Evolutionary conservation across 2,113 vertebrate genomes (phyloP).

Genomic region (Carassius carassius): DNA sequence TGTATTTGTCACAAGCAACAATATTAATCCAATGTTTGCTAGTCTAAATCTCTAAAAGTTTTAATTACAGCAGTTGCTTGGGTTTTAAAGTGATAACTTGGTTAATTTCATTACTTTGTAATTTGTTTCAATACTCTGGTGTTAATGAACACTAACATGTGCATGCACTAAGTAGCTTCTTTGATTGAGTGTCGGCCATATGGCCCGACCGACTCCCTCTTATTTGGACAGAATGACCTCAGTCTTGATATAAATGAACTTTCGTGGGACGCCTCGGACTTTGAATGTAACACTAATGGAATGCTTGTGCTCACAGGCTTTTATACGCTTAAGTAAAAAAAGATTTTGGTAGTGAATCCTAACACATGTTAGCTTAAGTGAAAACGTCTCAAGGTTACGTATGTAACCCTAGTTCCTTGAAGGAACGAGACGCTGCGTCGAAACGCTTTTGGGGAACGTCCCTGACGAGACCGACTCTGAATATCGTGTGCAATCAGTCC

Average conservation of each 20-base stretch:
- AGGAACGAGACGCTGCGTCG: no score
- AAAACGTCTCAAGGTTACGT: no score
- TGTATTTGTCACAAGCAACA: slow-evolving; percentile 70
- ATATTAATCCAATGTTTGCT: slow-evolving; percentile 42
- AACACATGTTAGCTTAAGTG: slow-evolving; percentile 47
- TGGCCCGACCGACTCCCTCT: slow-evolving; percentile 2
- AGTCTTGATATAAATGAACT: slow-evolving; percentile 48
- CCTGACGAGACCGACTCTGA: no score
- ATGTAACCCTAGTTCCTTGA: no score
- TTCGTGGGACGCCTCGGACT: slow-evolving; percentile 36
- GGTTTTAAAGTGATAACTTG: neutral
- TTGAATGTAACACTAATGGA: slow-evolving; percentile 52
- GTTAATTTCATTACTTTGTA: slow-evolving; percentile 17
- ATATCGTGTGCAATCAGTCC: no score
- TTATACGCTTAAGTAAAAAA: slow-evolving; percentile 41
- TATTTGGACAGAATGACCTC: slow-evolving; percentile 38
- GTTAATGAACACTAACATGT: slow-evolving; percentile 4
- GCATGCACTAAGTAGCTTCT: neutral
- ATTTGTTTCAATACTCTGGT: neutral
- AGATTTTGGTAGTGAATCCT: slow-evolving; percentile 42
- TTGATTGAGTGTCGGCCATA: slow-evolving; percentile 8
- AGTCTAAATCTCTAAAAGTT: neutral
- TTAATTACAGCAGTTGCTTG: slow-evolving; percentile 25
- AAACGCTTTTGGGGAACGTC: no score
- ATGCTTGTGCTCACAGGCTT: slow-evolving; percentile 38